Percentiles rank a stretch among this genome's conserved stretches.
Evolutionary conservation across 2,113 vertebrate genomes (phyloP).

Genomic region (Centropus bengalensis): DNA sequence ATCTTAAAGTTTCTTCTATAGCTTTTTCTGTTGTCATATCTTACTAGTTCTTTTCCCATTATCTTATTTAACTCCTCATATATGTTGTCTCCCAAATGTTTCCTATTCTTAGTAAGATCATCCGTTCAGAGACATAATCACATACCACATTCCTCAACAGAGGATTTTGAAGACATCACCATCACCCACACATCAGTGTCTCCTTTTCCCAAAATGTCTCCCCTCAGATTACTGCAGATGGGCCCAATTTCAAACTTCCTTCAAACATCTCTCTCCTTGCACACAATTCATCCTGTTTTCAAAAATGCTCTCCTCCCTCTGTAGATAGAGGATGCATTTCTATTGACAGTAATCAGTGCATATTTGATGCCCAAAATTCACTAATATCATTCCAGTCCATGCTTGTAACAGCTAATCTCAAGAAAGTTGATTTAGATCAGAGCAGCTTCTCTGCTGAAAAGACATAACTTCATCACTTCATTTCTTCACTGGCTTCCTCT

Average conservation of each 20-base stretch:
- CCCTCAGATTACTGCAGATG: background rate
- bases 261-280: background rate
- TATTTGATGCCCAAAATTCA: background rate
- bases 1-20: background rate
- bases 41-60: background rate
- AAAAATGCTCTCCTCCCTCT: background rate
- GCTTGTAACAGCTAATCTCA: background rate
- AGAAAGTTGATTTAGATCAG: background rate
- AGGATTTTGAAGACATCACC: background rate
- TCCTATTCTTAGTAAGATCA: background rate
- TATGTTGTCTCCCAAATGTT: background rate
- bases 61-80: background rate
- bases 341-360: background rate
- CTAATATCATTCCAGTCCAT: background rate
- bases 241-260: background rate
- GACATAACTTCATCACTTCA: background rate
- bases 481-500: background rate
- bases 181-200: background rate
- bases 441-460: background rate
- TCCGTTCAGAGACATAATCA: background rate
- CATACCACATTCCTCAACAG: background rate
- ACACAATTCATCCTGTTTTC: background rate
- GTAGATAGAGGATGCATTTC: background rate
- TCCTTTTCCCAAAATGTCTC: background rate
- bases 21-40: background rate